Conservation (phyloP, 2,888 invertebrate species). For the Catocala fraxini region DNA sequence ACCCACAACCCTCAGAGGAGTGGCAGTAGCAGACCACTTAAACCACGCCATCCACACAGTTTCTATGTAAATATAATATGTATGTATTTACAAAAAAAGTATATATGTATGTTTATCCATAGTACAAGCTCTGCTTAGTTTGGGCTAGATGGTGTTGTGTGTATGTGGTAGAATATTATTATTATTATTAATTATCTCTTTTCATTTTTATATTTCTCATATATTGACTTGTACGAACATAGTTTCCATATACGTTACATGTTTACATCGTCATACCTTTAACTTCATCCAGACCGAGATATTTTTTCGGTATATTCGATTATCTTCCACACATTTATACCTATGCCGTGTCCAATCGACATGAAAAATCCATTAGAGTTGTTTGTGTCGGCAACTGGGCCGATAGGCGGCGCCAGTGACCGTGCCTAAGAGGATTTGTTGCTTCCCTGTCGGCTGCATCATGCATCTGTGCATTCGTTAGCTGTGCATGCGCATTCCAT, state of each 20-base stretch:
- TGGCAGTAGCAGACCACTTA: too few relatives aligned
- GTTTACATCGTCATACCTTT: background rate
- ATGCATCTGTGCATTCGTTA: constrained; percentile 51
- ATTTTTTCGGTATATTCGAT: constrained; percentile 59
- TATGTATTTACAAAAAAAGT: too few relatives aligned
- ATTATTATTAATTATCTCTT: too few relatives aligned
- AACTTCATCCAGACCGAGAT: constrained; percentile 23
- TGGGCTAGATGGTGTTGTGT: too few relatives aligned
- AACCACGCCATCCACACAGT: too few relatives aligned
- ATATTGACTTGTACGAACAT: too few relatives aligned
- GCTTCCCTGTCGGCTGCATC: constrained; percentile 65
- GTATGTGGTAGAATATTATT: too few relatives aligned
- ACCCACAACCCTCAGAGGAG: too few relatives aligned
- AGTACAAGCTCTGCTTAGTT: too few relatives aligned
- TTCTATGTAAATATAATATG: too few relatives aligned
- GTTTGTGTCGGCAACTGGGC: constrained; percentile 73
- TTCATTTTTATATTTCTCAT: too few relatives aligned
- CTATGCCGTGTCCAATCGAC: constrained; percentile 81
- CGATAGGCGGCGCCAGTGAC: constrained; percentile 79
- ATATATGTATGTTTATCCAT: too few relatives aligned
- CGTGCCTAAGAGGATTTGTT: constrained; percentile 85
- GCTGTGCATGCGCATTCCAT: constrained; percentile 46
- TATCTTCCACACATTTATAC: constrained; percentile 67
- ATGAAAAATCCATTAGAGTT: constrained; percentile 86
- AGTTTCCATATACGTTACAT: background rate